Evolutionary conservation across 2,797 vertebrate genomes (phyloP), one percentile per base, ranked within the genome.

Genomic region (Poeciliopsis presidionis): DNA sequence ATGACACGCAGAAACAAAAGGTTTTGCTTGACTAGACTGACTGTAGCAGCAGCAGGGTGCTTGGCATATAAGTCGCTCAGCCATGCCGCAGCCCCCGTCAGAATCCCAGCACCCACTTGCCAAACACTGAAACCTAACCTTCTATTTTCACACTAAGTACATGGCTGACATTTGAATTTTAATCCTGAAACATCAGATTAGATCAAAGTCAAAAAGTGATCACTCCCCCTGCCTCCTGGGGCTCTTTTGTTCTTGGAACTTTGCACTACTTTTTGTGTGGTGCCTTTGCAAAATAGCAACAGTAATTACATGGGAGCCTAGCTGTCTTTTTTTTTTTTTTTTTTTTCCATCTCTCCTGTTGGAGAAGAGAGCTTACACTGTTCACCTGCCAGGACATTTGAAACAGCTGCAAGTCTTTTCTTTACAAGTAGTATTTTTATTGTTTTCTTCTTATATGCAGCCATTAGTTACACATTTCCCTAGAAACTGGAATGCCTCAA

Each of bases 101-200:
- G 81, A 83, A 83, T 87, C 88, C 45, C 84, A 83, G 84, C 86
- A 82, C 70, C 90, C 79, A 63, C 81, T 85, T 90, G 90, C 87
- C 91, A 92, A 84, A 92, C 87, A 76, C 81, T 90, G 87, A 82
- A 78, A 90, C 92, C 78, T 92, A 93, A 95, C 93, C 92, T 90
- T 86, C 84, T 78, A 77, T 86, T 86, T 88, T 94, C 91, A 92
- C 89, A 87, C 84, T 84, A 88, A 92, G 88, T 87, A 81, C 86
- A 85, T 81, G 84, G 88, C 83, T 94, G 94, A 92, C 91, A 93
- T 96, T 95, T 95, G 84, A 92, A 95, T 94, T 94, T 92, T 90
- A 93, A 94, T 92, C 89, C 91, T 74, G 87, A 93, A 93, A 91
- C 91, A 92, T 93, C 91, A 88, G 93, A 93, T 94, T 90, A 92